Evolutionary conservation across 1,140 invertebrate genomes (phyloP), one percentile per base, ranked within the genome.

Genomic region (Achroia grisella): DNA sequence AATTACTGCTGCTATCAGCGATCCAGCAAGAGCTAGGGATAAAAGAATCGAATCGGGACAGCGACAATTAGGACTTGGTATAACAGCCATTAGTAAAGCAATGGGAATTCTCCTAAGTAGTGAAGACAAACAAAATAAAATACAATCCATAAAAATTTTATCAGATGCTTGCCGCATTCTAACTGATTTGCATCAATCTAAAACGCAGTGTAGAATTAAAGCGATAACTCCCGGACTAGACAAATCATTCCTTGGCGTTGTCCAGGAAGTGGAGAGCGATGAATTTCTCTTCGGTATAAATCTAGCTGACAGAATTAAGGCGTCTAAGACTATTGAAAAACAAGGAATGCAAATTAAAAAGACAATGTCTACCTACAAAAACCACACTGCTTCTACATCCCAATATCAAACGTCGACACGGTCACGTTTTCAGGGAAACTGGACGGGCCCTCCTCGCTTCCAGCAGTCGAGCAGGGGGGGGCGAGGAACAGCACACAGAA

Each of bases 391-490:
- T 14, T 8, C 28, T 5, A 29, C 28, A 0, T 34, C n/a, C 10
- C 37, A 44, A 1, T 6, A 13, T 10, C 11, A n/a, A n/a, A n/a
- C n/a, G n/a, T n/a, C n/a, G n/a, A n/a, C n/a, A n/a, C n/a, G n/a
- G n/a, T n/a, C n/a, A n/a, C n/a, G n/a, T 10, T n/a, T 32, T 11
- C 42, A 52, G 55, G 60, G 42, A 60, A 60, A 63, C 50, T 60
- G 48, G 55, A 3, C 9, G 12, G 49, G 15, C 27, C 54, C 57
- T 32, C 30, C 56, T 50, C 52, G 52, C n/a, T 48, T 42, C 15
- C 27, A 35, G 35, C 35, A 44, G 32, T 39, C 49, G 43, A 58
- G 50, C 43, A 56, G 58, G 34, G 51, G 58, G 50, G 52, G 55
- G 51, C 42, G 53, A 9, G 40, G 35, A 46, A 49, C n/a, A n/a